phyloP scores from a whole-genome alignment of 2,888 invertebrate species.

The Cataglyphis altisquamis region DNA sequence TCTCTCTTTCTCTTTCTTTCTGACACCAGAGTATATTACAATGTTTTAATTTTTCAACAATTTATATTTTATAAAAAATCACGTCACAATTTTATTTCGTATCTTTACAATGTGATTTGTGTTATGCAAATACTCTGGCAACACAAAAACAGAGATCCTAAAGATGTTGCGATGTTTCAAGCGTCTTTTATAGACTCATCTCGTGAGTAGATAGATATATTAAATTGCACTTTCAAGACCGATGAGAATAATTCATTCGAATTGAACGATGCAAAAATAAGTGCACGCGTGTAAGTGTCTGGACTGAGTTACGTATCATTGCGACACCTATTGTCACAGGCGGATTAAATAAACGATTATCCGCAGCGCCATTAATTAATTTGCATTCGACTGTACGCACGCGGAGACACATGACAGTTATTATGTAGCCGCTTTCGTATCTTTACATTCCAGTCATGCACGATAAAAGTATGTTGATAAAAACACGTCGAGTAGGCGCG shows the following conservation, averaged over 20 bases:
- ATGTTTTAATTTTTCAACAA: neutral
- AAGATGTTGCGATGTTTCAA: neutral
- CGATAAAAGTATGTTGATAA: slow-evolving; percentile 56
- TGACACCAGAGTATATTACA: neutral
- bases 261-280: neutral
- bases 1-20: neutral
- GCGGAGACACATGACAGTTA: neutral
- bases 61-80: neutral
- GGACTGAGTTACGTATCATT: neutral
- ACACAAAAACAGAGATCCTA: neutral
- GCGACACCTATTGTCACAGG: neutral
- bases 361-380: neutral
- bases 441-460: slow-evolving; percentile 42
- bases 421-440: neutral
- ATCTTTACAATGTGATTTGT: neutral
- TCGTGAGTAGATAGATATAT: neutral
- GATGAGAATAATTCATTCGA: neutral
- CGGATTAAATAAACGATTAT: slow-evolving; percentile 14
- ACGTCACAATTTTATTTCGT: neutral
- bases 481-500: slow-evolving; percentile 43
- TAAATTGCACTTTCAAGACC: slow-evolving; percentile 10
- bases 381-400: neutral
- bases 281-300: neutral
- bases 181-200: neutral
- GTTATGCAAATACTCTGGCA: neutral